Evolutionary conservation across 2,888 invertebrate species (phyloP).

Genomic region (Athalia cordata): DNA sequence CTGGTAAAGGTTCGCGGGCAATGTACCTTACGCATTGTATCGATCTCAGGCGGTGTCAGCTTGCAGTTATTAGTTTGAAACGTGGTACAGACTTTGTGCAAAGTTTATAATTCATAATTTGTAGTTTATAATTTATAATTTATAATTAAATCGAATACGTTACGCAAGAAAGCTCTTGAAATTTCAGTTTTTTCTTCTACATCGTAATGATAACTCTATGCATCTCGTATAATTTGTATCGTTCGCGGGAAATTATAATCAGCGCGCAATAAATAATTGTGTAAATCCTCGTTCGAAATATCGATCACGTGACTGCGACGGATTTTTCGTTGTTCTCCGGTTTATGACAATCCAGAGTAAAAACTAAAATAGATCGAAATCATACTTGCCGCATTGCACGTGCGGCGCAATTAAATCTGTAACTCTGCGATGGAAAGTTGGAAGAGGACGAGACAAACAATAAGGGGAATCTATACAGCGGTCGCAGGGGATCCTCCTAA

Average conservation of each 20-base stretch:
- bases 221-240: no score
- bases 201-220: background rate
- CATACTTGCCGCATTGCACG: conserved; percentile 13
- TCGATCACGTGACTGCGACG: no score
- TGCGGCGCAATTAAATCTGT: conserved; percentile 23
- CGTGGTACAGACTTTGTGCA: background rate
- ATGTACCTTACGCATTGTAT: conserved; percentile 34
- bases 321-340: no score
- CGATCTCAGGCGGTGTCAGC: conserved; percentile 68
- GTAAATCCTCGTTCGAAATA: background rate
- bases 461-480: conserved; percentile 46
- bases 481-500: conserved; percentile 37
- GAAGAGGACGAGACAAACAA: conserved; percentile 20
- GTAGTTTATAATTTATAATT: background rate
- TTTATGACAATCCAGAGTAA: no score
- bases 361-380: background rate
- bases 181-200: no score
- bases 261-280: background rate
- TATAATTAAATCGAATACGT: no score
- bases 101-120: background rate
- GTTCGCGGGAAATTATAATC: background rate
- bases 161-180: no score
- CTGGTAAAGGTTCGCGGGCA: conserved; percentile 18
- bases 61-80: conserved; percentile 69
- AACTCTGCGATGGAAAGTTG: background rate